Evolutionary conservation across 2,797 vertebrate species (phyloP).

Genomic region (Lateolabrax maculatus): DNA sequence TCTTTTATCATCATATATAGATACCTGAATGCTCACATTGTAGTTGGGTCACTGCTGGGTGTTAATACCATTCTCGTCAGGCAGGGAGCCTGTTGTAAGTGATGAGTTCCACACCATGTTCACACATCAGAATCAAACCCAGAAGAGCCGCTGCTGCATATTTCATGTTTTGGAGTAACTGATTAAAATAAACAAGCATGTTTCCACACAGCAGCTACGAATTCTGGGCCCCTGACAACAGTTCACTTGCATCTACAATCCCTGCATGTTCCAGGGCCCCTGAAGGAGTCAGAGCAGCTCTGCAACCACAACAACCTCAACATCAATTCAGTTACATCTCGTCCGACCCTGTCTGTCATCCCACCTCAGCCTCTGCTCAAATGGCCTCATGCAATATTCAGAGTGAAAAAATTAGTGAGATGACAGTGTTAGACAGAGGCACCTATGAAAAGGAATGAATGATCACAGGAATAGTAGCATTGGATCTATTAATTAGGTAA

Average conservation of each 20-base stretch:
- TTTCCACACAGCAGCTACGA: neutral
- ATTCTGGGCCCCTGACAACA: neutral
- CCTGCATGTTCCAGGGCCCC: neutral
- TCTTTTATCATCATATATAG: too few relatives aligned
- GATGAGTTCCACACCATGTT: neutral
- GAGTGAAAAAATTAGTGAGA: slow-evolving; percentile 50
- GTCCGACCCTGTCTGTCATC: too few relatives aligned
- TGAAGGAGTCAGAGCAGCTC: neutral
- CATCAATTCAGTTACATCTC: neutral
- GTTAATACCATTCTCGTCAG: neutral
- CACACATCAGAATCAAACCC: slow-evolving; percentile 10
- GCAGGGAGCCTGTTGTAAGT: neutral
- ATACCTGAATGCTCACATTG: too few relatives aligned
- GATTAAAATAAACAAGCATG: neutral
- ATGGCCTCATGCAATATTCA: slow-evolving; percentile 67
- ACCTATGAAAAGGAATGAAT: slow-evolving; percentile 66
- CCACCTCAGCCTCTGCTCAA: slow-evolving; percentile 2
- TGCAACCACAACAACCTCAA: neutral
- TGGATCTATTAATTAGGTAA: slow-evolving; percentile 70
- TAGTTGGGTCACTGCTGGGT: neutral
- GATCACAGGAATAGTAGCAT: slow-evolving; percentile 76
- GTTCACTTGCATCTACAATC: neutral
- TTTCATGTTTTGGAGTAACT: slow-evolving; percentile 1
- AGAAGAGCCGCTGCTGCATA: neutral
- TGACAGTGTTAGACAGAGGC: slow-evolving; percentile 58